Evolutionary conservation across 2,888 invertebrate species (phyloP).

Genomic region (Pollenia angustigena): DNA sequence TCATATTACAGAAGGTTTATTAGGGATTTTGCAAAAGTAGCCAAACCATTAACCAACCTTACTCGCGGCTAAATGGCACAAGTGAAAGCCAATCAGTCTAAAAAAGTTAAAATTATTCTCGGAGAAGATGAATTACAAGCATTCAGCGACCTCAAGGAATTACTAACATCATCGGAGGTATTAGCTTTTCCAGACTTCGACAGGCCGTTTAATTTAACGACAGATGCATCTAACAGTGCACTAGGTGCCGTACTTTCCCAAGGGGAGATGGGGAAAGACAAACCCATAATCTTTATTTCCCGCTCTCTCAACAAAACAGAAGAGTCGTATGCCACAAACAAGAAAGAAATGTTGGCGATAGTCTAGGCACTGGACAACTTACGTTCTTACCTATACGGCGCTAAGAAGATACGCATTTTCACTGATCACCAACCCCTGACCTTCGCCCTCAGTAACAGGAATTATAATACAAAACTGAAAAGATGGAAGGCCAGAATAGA

Average conservation of each 20-base stretch:
- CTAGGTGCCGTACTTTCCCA: constrained; percentile 66
- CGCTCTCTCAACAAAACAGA: constrained; percentile 41
- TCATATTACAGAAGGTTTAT: constrained; percentile 62
- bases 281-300: constrained; percentile 43
- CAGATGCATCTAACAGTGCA: constrained; percentile 70
- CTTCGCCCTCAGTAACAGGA: constrained; percentile 15
- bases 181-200: constrained; percentile 70
- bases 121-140: constrained; percentile 38
- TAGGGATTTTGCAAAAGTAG: constrained; percentile 46
- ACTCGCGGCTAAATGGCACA: constrained; percentile 55
- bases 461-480: constrained; percentile 53
- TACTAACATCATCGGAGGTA: constrained; percentile 60
- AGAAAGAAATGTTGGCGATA: constrained; percentile 51
- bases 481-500: too few relatives aligned
- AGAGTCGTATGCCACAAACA: constrained; percentile 42
- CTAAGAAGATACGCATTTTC: constrained; percentile 54
- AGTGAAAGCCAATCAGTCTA: constrained; percentile 52
- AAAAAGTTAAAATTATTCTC: constrained; percentile 33
- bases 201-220: constrained; percentile 67
- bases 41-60: constrained; percentile 48
- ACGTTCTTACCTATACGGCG: constrained; percentile 15
- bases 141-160: constrained; percentile 53
- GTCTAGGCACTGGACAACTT: constrained; percentile 45
- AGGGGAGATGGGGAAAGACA: constrained; percentile 48
- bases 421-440: constrained; percentile 51